Percentiles rank a stretch among this genome's conserved stretches.
Conservation (phyloP, 1,140 invertebrate genomes). For the Stegodyphus dumicola region DNA sequence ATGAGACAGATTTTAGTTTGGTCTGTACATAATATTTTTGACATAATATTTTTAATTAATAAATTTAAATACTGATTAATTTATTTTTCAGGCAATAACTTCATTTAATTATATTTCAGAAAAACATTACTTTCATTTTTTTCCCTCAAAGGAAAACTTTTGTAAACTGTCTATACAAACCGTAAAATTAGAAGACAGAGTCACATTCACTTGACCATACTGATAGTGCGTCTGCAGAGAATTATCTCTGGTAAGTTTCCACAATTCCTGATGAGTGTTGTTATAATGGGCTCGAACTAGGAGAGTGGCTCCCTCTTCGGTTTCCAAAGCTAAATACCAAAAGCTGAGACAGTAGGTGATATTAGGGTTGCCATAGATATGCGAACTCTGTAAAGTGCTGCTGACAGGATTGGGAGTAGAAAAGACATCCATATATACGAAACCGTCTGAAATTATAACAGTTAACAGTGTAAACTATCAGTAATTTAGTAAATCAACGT, state of each 20-base stretch:
- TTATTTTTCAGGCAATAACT: too few species aligned
- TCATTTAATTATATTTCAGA: too few species aligned
- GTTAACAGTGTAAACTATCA: too few species aligned
- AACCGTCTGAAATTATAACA: constrained; percentile 27
- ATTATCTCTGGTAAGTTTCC: constrained; percentile 32
- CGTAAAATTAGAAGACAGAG: constrained; percentile 22
- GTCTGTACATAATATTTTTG: too few species aligned
- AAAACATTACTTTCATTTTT: too few species aligned
- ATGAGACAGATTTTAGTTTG: too few species aligned
- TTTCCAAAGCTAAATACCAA: constrained; percentile 48
- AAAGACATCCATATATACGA: constrained; percentile 57
- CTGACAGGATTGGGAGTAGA: constrained; percentile 21
- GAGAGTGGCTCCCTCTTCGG: constrained; percentile 47
- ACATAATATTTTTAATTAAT: too few species aligned
- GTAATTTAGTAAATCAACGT: too few species aligned
- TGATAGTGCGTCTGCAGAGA: constrained; percentile 26
- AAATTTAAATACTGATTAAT: too few species aligned
- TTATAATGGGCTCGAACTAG: constrained; percentile 28
- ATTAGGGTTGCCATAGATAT: constrained; percentile 35
- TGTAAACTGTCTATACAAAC: constrained; percentile 7
- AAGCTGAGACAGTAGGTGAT: constrained; percentile 55
- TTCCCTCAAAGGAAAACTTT: too few species aligned
- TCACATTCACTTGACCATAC: constrained; percentile 44
- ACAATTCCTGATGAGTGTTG: constrained; percentile 29
- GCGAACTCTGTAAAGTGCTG: constrained; percentile 26